These are phyloP conservation scores for Aphaenogaster ashmeadi DNA, from an alignment of 1,140 invertebrate genomes.

Conservation along the genomic window DNA sequence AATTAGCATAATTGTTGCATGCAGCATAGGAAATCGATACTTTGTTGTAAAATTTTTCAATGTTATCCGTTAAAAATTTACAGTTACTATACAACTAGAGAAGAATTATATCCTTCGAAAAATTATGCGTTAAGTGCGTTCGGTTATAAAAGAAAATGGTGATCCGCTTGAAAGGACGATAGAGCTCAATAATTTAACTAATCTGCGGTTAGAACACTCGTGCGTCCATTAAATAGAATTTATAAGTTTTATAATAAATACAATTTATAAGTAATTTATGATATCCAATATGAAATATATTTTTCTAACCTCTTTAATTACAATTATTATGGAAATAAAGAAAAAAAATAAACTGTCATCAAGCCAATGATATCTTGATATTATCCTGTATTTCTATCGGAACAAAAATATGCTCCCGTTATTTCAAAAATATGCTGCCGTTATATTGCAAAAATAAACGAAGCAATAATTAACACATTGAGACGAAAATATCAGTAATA, in stretches of 20 bases:
- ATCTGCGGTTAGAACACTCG: not conserved
- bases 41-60: slow-evolving; percentile 1
- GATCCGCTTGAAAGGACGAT: not conserved
- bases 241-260: not conserved
- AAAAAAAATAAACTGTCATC: not conserved
- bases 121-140: not conserved
- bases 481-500: slow-evolving; percentile 10
- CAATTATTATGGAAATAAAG: not conserved
- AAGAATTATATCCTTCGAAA: not conserved
- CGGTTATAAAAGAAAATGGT: not conserved
- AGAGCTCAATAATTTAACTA: not conserved
- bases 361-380: not conserved
- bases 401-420: not conserved
- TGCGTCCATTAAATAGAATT: slow-evolving; percentile 23
- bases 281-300: not conserved
- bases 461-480: not conserved
- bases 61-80: slow-evolving; percentile 10
- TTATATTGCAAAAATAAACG: not conserved
- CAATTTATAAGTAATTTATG: no score
- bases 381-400: not conserved
- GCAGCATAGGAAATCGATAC: slow-evolving; percentile 24
- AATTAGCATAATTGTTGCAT: slow-evolving; percentile 41
- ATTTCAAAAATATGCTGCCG: not conserved
- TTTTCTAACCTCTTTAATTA: slow-evolving; percentile 3
- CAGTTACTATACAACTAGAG: not conserved